Evolutionary conservation across 1,140 invertebrate genomes (phyloP), one percentile per base, ranked within the genome.

Genomic region (Venturia canescens): DNA sequence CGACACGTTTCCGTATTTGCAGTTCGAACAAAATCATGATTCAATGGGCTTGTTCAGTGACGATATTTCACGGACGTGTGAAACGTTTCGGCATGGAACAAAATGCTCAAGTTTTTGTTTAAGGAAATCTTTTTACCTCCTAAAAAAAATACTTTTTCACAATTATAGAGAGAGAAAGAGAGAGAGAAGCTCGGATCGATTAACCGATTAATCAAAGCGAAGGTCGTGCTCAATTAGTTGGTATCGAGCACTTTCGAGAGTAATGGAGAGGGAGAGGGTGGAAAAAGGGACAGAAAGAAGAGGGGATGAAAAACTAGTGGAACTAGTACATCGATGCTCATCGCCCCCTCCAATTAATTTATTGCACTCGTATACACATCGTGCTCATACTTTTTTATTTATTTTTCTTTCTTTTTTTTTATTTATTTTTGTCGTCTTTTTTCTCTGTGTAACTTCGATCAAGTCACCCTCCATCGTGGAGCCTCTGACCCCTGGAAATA

Each of bases 181-280:
- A 34, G 34, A 34, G 34, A 34, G 9, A 29, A 57, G 77, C 50
- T 34, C 76, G 80, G 78, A 81, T 81, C 82, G 84, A 85, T 85
- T 84, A 82, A 87, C 79, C 83, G 86, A 87, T 87, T 86, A 85
- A 87, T 87, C 86, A 86, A 86, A 84, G 85, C 66, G 82, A 83
- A 82, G 78, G 83, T 85, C 83, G 80, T 83, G 84, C 83, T 88
- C 87, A 86, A 87, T 87, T 87, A 88, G 84, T 82, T 83, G 82
- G 82, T 78, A 84, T 86, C 81, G 84, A 87, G 83, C 82, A 86
- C 80, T 83, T 84, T 83, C 79, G 66, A 82, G 38, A 44, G 38
- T 11, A 44, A 44, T 44, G 13, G 38, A 38, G 82, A 23, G 53
- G n/a, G 53, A 57, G 11, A 23, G 9, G 13, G n/a, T n/a, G n/a